Conservation (phyloP, 2,797 vertebrate species). For the Psittacula derbiana region DNA sequence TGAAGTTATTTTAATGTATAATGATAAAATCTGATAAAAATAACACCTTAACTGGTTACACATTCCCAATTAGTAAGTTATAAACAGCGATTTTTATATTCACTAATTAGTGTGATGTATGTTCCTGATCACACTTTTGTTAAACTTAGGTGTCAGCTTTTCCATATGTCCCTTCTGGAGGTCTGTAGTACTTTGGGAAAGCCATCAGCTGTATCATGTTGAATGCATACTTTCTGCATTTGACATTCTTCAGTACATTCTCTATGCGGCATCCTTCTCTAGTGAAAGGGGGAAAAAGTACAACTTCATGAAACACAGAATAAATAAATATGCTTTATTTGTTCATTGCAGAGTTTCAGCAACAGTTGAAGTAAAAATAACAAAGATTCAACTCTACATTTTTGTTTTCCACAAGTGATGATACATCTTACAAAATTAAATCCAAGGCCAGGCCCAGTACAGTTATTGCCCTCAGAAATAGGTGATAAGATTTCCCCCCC, state of each 20-base stretch:
- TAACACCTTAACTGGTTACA: conserved; percentile 25
- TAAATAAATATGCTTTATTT: conserved; percentile 87
- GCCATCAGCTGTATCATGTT: conserved; percentile 98
- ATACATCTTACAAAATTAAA: conserved; percentile 89
- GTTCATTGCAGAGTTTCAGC: conserved; percentile 83
- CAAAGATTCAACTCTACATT: conserved; percentile 84
- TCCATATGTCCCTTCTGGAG: conserved; percentile 96
- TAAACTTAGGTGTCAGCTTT: conserved; percentile 90
- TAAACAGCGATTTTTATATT: conserved; percentile 27
- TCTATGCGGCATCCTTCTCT: conserved; percentile 99
- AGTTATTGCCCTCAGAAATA: conserved; percentile 81
- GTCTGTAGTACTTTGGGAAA: conserved; percentile 97
- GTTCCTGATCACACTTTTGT: conserved; percentile 63
- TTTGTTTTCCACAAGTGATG: conserved; percentile 81
- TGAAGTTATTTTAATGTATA: conserved; percentile 17
- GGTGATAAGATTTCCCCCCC: conserved; percentile 53
- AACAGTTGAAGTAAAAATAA: conserved; percentile 86
- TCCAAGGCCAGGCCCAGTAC: conserved; percentile 83
- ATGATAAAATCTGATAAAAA: background rate
- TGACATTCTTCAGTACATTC: conserved; percentile 99
- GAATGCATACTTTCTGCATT: conserved; percentile 99
- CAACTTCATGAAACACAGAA: conserved; percentile 83
- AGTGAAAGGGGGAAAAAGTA: conserved; percentile 80
- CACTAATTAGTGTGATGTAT: conserved; percentile 52
- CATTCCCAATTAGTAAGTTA: conserved; percentile 1